These are phyloP conservation scores for Potamarius usumacintae DNA, from an alignment of 2,113 vertebrate species.

Conservation along the genomic window DNA sequence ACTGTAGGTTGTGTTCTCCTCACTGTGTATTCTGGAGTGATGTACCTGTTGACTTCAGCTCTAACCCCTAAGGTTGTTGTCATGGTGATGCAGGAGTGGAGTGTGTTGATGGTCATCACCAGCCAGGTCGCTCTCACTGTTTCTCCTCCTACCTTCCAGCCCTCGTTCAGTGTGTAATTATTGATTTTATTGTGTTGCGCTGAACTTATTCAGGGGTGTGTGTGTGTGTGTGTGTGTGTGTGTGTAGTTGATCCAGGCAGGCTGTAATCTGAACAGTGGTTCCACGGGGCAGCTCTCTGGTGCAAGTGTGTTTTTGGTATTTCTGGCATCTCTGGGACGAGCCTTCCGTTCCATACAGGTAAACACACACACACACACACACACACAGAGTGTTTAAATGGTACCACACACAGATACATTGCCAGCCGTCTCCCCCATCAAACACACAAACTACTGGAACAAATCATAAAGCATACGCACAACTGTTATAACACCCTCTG, in stretches of 20 bases:
- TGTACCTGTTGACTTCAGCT: conserved; percentile 68
- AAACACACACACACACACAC: conserved; percentile 21
- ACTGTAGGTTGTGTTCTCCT: conserved; percentile 64
- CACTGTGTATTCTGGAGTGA: conserved; percentile 54
- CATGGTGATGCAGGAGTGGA: conserved; percentile 70
- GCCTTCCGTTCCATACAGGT: conserved; percentile 79
- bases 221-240: conserved; percentile 2
- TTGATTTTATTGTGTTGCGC: neutral
- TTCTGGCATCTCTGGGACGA: conserved; percentile 73
- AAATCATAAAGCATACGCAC: no score
- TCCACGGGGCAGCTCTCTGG: conserved; percentile 81
- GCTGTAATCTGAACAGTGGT: conserved; percentile 72
- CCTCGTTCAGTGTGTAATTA: neutral
- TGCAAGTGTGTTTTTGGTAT: conserved; percentile 71
- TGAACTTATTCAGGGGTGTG: neutral
- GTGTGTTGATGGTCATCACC: conserved; percentile 67
- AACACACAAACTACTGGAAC: neutral
- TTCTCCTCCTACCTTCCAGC: neutral
- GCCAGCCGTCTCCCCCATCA: neutral
- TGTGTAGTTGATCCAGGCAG: conserved; percentile 74
- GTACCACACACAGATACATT: neutral
- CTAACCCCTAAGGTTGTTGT: conserved; percentile 57
- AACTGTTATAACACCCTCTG: neutral
- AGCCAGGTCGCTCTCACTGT: conserved; percentile 69
- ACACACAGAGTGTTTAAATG: neutral